Evolutionary conservation across 2,888 invertebrate genomes (phyloP).

Genomic region (Trissoscelio sp.): DNA sequence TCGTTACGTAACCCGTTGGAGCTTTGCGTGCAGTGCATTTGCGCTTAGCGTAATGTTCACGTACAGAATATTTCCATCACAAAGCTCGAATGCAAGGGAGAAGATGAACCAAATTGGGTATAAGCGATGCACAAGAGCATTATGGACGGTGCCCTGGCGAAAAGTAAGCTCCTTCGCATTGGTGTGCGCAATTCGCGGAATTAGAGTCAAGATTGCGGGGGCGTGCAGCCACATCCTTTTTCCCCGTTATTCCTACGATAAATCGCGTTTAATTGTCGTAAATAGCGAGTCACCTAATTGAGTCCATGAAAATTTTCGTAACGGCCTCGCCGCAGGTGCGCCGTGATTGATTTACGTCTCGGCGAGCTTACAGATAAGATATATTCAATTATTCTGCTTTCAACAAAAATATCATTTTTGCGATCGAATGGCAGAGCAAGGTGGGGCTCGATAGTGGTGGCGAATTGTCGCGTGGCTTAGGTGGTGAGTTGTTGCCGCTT

Average conservation of each 20-base stretch:
- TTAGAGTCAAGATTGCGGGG: background rate
- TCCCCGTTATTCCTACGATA: background rate
- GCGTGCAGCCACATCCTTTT: background rate
- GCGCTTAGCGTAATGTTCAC: slow-evolving; percentile 41
- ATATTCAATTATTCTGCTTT: slow-evolving; percentile 24
- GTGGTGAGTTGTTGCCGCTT: slow-evolving; percentile 46
- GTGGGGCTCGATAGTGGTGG: slow-evolving; percentile 10
- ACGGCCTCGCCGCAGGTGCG: slow-evolving; percentile 31
- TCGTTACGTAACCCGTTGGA: slow-evolving; percentile 46
- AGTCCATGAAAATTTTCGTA: slow-evolving; percentile 10
- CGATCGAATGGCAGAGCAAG: background rate
- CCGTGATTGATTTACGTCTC: slow-evolving; percentile 46
- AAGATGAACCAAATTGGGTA: slow-evolving; percentile 53
- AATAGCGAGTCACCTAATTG: slow-evolving; percentile 9
- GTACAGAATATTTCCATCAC: slow-evolving; percentile 62
- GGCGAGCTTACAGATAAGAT: slow-evolving; percentile 34
- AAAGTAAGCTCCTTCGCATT: slow-evolving; percentile 1
- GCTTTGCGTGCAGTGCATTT: slow-evolving; percentile 37
- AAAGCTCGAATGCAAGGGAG: slow-evolving; percentile 43
- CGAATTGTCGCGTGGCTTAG: slow-evolving; percentile 33
- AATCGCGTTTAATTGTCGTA: background rate
- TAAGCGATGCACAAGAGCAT: slow-evolving; percentile 29
- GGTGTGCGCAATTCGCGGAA: background rate
- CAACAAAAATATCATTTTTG: slow-evolving; percentile 29
- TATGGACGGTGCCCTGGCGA: background rate